A percentile compares a stretch with the other conserved stretches of the same genome.
phyloP scores from a whole-genome alignment of 2,797 vertebrate species.

The Cirrhinus mrigala region DNA sequence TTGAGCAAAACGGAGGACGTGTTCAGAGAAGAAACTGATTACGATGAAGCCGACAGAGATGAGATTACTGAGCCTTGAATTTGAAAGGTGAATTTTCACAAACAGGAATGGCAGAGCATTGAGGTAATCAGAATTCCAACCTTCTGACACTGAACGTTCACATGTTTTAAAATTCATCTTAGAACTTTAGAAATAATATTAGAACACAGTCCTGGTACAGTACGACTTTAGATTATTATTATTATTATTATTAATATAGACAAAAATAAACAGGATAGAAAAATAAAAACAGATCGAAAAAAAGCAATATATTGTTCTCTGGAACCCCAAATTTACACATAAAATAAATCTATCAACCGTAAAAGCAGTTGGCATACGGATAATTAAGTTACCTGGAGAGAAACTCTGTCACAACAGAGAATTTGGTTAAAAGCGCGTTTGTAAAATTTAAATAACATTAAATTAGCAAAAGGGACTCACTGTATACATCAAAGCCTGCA shows the following conservation, averaged over 20 bases:
- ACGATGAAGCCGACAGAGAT: constrained; percentile 39
- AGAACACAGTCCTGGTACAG: constrained; percentile 80
- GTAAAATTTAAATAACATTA: constrained; percentile 84
- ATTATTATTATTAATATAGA: constrained; percentile 63
- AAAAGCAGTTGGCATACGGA: constrained; percentile 84
- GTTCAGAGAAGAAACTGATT: constrained; percentile 30
- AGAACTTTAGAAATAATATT: constrained; percentile 76
- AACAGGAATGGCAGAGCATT: constrained; percentile 69
- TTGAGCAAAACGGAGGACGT: constrained; percentile 60
- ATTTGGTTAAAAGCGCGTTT: constrained; percentile 76
- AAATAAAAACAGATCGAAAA: constrained; percentile 78
- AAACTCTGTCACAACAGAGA: constrained; percentile 67
- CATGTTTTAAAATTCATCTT: constrained; percentile 73
- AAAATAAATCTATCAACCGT: constrained; percentile 86
- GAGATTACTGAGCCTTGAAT: constrained; percentile 39
- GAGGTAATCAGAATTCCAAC: constrained; percentile 82
- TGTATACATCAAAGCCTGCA: constrained; percentile 78
- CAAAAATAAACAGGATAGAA: constrained; percentile 72
- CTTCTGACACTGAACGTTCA: constrained; percentile 76
- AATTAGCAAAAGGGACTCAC: constrained; percentile 80
- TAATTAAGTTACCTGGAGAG: constrained; percentile 77
- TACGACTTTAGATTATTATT: constrained; percentile 79
- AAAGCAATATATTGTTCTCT: constrained; percentile 85
- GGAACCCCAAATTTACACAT: constrained; percentile 89
- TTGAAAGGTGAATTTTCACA: constrained; percentile 48